These are phyloP conservation scores for Meloidogyne exigua DNA, from an alignment of 1,140 invertebrate genomes.

Conservation along the genomic window DNA sequence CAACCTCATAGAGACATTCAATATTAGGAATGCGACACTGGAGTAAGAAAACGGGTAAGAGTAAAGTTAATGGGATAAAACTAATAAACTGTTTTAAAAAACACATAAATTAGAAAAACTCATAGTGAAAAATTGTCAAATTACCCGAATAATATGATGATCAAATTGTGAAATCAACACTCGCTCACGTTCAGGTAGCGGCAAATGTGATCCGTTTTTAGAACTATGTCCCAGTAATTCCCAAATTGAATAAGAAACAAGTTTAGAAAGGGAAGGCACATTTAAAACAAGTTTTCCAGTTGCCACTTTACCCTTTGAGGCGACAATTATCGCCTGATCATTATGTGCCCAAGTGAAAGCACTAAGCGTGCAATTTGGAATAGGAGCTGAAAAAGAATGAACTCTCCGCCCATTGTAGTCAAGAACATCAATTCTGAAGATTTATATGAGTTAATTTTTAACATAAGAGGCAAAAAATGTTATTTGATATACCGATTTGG, in stretches of 20 bases:
- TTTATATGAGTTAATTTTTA: too few species aligned
- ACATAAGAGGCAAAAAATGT: background rate
- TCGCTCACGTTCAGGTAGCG: slow-evolving; percentile 80
- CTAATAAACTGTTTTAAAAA: too few species aligned
- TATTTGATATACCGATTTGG: slow-evolving; percentile 28
- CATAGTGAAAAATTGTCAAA: slow-evolving; percentile 25
- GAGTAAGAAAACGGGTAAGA: background rate
- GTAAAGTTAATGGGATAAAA: too few species aligned
- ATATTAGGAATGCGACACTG: slow-evolving; percentile 90
- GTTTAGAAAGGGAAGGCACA: slow-evolving; percentile 81
- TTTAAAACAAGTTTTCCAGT: slow-evolving; percentile 83
- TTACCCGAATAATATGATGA: slow-evolving; percentile 88
- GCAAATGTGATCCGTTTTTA: slow-evolving; percentile 71
- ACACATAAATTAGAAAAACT: too few species aligned
- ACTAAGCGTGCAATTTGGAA: slow-evolving; percentile 28
- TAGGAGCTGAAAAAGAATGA: slow-evolving; percentile 40
- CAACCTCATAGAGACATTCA: slow-evolving; percentile 82
- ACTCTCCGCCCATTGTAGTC: slow-evolving; percentile 46
- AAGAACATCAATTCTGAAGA: slow-evolving; percentile 47
- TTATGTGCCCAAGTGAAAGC: slow-evolving; percentile 75
- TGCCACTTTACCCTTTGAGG: slow-evolving; percentile 78
- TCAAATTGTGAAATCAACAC: slow-evolving; percentile 82
- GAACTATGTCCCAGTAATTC: slow-evolving; percentile 64
- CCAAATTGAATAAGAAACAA: slow-evolving; percentile 66
- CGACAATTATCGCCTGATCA: slow-evolving; percentile 86